Evolutionary conservation across 2,113 vertebrate species (phyloP), one percentile per base, ranked within the genome.

Genomic region (Gadus chalcogrammus): DNA sequence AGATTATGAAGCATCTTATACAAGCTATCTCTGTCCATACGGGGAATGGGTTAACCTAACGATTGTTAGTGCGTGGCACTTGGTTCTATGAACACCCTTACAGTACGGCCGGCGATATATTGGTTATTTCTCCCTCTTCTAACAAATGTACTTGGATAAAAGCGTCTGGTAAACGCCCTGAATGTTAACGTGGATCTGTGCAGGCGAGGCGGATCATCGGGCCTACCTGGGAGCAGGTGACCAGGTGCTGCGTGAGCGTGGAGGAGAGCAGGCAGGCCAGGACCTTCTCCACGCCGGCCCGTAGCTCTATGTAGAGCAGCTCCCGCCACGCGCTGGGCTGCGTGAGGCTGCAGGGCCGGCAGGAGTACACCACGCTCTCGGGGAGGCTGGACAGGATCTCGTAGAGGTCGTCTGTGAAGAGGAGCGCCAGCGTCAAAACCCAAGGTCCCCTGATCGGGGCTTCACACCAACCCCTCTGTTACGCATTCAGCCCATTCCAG

Each of bases 361-460:
- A 97, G 0, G 93, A 94, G 42, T 97, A 97, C 27, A 96, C 93
- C 7, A 97, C 94, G 2, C 94, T 96, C 82, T 96, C 95, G 1
- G 95, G 95, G 22, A 97, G 79, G 79, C 93, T 96, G 17, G 95
- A 97, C 76, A 97, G 88, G 88, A 96, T 95, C 91, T 97, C 95
- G 16, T 97, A 97, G 70, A 95, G 91, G 82, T 97, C 95, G 73
- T 96, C 95, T 97, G 83, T 48, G 8, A 2, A 9, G 42, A 48
- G 42, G 42, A 48, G 4, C 42, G 12, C 12, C 8, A 1, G 31
- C 2, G 31, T 35, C 31, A 35, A 35, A 4, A 2, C 31, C 31
- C 20, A 20, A 35, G 31, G 31, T 7, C 4, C 31, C 31, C 31
- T 24, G 24, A 35, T 35, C 31, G 31, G 31, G 4, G 31, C 31